These are phyloP conservation scores for Orthosia gracilis DNA, from an alignment of 2,888 invertebrate genomes.

Conservation along the genomic window DNA sequence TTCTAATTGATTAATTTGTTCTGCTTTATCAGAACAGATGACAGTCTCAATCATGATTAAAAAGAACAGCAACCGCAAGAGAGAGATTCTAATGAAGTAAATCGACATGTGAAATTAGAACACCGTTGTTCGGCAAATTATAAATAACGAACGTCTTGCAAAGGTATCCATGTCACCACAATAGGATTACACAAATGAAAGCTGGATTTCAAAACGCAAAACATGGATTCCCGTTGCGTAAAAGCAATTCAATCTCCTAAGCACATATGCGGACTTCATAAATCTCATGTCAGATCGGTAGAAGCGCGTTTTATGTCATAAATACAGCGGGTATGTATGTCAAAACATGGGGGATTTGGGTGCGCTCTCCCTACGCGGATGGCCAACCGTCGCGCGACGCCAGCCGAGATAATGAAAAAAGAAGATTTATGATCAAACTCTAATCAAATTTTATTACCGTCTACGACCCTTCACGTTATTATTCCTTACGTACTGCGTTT, in stretches of 20 bases:
- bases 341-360: slow-evolving; percentile 90
- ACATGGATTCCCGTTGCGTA: slow-evolving; percentile 78
- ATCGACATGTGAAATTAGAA: neutral
- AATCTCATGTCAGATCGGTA: slow-evolving; percentile 86
- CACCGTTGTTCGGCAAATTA: slow-evolving; percentile 2
- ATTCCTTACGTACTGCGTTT: slow-evolving; percentile 74
- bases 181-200: slow-evolving; percentile 70
- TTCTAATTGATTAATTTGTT: slow-evolving; percentile 63
- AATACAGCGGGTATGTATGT: slow-evolving; percentile 88
- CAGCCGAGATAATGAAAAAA: slow-evolving; percentile 88
- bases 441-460: slow-evolving; percentile 90
- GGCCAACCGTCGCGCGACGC: slow-evolving; percentile 77
- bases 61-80: neutral
- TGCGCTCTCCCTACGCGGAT: slow-evolving; percentile 78
- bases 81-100: neutral
- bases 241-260: slow-evolving; percentile 84
- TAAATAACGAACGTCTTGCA: slow-evolving; percentile 24
- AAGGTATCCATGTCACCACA: slow-evolving; percentile 58
- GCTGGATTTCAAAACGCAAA: slow-evolving; percentile 72
- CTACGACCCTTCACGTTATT: slow-evolving; percentile 81
- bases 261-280: slow-evolving; percentile 89
- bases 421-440: slow-evolving; percentile 89
- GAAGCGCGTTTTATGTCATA: slow-evolving; percentile 85
- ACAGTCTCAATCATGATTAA: slow-evolving; percentile 18
- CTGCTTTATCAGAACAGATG: slow-evolving; percentile 20